Evolutionary conservation across 2,888 invertebrate species (phyloP), one percentile per base, ranked within the genome.

Genomic region (Apantesis nais): DNA sequence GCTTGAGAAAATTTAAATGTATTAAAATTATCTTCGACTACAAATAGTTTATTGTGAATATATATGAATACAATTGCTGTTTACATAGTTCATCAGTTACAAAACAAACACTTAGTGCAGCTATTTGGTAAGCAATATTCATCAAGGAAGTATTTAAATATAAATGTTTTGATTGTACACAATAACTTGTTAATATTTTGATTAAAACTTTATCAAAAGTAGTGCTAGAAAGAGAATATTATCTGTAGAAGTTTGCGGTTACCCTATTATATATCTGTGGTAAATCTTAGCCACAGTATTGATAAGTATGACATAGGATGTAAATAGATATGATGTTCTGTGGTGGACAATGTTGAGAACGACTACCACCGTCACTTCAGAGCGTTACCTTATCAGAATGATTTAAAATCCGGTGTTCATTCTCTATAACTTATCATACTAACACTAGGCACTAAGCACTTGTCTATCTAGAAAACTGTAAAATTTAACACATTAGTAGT

Each of bases 401-500:
- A 25, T 25, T 58, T 25, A 58, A 58, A 58, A 29, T 58, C 55
- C 55, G 25, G 25, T 58, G 29, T 14, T 58, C 25, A 58, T 58
- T 58, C 25, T 29, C 14, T 25, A 58, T 16, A 14, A 29, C 25
- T 29, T 58, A 58, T 29, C 16, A 29, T 29, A 25, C 22, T 22
- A 58, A 58, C 58, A 58, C 58, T 14, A 55, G 14, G n/a, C 25
- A 55, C 5, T 25, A 2, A 29, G 12, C 58, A 14, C 22, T 22
- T 48, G 48, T 48, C 22, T 48, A 44, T 44, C 44, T n/a, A 29
- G 25, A 25, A 25, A 58, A 37, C 63, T 63, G 29, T 44, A 29
- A 31, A 44, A 31, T 22, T 19, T 44, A 63, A 78, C 62, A 64
- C 64, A 31, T 29, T 64, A 25, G 60, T n/a, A 62, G 19, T 44